Evolutionary conservation across 2,797 vertebrate species (phyloP), one percentile per base, ranked within the genome.

Genomic region (Lacerta viridis): DNA sequence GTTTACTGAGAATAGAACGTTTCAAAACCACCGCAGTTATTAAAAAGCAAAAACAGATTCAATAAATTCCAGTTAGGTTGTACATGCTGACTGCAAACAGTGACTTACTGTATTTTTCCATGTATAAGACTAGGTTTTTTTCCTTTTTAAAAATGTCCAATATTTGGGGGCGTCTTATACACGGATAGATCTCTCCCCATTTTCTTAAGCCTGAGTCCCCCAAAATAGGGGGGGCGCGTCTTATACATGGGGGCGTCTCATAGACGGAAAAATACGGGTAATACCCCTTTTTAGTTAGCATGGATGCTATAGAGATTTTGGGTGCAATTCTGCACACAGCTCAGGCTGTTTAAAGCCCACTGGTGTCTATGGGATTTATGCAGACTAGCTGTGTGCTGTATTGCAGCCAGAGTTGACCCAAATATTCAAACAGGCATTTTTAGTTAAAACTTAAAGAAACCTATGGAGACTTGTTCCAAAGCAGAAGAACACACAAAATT

Each of bases 381-480:
- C 86, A 41, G 69, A 18, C 5, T 36, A 43, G 17, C 1, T 23
- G 68, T 18, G 50, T 33, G 41, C 10, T n/a, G 27, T 4, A 29
- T 18, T 41, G 50, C 8, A 87, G 78, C 50, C 2, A 61, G 46
- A 23, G 46, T 7, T 80, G 39, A 3, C 46, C 33, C 68, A 68
- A 46, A 55, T 23, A 27, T 79, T 17, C 75, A 79, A 46, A 78
- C 23, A 25, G 80, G 23, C 61, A 29, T 92, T 89, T 86, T 91
- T 72, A 90, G 87, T 90, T 86, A 0, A 90, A 0, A 1, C 72
- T 92, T 83, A 80, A 87, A 75, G 81, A 68, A 55, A 89, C 84
- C 50, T 23, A 23, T 82, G 15, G 55, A 46, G 27, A 93, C 59
- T 84, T 64, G 20, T n/a, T 85, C 55, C 27, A 77, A 27, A n/a